Percentiles rank a stretch among this genome's conserved stretches.
Evolutionary conservation across 1,140 invertebrate genomes (phyloP).

Genomic region (Andrena cerasifolii): DNA sequence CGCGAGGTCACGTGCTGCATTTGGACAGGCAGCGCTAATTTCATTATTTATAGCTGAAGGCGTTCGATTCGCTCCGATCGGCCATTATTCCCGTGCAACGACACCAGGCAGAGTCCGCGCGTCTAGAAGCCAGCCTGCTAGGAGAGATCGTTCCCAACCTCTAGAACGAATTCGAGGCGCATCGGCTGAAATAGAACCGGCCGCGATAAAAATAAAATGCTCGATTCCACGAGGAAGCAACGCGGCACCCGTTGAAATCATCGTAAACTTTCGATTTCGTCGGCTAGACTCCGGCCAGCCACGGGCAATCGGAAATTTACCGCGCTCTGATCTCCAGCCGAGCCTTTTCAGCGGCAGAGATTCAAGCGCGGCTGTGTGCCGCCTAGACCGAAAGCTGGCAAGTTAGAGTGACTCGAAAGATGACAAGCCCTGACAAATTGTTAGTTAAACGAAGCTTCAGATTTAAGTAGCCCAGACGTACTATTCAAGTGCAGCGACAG

Average conservation of each 20-base stretch:
- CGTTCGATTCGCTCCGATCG: slow-evolving; percentile 68
- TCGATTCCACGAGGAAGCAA: slow-evolving; percentile 46
- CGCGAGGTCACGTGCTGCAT: slow-evolving; percentile 74
- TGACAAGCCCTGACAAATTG: too few relatives aligned
- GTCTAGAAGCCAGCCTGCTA: background rate
- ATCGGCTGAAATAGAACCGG: slow-evolving; percentile 37
- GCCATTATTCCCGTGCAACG: slow-evolving; percentile 59
- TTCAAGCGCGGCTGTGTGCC: too few relatives aligned
- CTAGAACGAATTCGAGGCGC: slow-evolving; percentile 10
- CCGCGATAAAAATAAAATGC: slow-evolving; percentile 56
- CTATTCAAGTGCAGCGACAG: too few relatives aligned
- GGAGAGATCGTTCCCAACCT: background rate
- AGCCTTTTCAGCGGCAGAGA: too few relatives aligned
- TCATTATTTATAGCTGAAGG: slow-evolving; percentile 74
- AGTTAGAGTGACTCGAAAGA: too few relatives aligned
- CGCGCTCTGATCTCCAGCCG: background rate
- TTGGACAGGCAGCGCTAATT: slow-evolving; percentile 74
- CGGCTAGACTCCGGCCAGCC: background rate
- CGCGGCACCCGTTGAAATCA: slow-evolving; percentile 29
- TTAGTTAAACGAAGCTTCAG: too few relatives aligned
- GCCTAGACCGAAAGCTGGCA: too few relatives aligned
- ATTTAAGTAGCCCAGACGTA: too few relatives aligned
- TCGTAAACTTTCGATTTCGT: slow-evolving; percentile 30
- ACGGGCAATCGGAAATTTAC: background rate
- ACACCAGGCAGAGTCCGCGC: slow-evolving; percentile 12